phyloP scores from a whole-genome alignment of 2,888 invertebrate genomes.

The Aproaerema taeniolella region DNA sequence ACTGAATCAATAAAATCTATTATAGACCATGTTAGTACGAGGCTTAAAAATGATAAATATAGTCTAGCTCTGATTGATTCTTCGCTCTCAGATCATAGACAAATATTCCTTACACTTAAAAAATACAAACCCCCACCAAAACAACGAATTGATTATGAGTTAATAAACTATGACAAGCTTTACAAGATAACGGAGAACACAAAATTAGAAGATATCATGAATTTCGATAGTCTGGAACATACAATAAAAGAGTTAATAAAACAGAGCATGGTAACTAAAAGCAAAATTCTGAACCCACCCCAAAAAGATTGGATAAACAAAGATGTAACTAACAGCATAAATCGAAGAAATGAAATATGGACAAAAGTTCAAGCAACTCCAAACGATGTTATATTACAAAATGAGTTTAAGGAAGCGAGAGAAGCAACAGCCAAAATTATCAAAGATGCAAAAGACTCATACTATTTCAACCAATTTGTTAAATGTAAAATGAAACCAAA shows the following conservation, averaged over 20 bases:
- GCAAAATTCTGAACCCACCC: too few species aligned
- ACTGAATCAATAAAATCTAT: slow-evolving; percentile 17
- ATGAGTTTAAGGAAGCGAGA: background rate
- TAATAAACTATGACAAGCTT: slow-evolving; percentile 15
- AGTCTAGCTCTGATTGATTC: slow-evolving; percentile 15
- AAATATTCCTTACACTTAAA: too few species aligned
- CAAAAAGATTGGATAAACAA: too few species aligned
- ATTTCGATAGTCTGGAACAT: slow-evolving; percentile 1
- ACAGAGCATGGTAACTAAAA: slow-evolving; percentile 6
- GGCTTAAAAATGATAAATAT: slow-evolving; percentile 15
- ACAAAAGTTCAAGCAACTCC: background rate
- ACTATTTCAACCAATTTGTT: too few species aligned
- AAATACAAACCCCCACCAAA: slow-evolving; percentile 17
- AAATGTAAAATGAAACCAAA: too few species aligned
- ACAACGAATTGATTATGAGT: slow-evolving; percentile 11
- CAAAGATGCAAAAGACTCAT: too few species aligned
- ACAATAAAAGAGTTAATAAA: background rate
- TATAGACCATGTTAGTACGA: slow-evolving; percentile 19
- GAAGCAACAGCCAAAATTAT: too few species aligned
- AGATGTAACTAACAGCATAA: too few species aligned
- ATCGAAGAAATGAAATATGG: slow-evolving; percentile 6
- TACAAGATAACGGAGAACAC: slow-evolving; percentile 9
- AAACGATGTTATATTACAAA: background rate
- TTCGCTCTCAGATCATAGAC: slow-evolving; percentile 15
- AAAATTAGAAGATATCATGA: background rate